Percentiles rank a stretch among this genome's conserved stretches.
These are phyloP conservation scores for Priocnemis perturbator DNA, from an alignment of 2,888 invertebrate species.

Conservation along the genomic window DNA sequence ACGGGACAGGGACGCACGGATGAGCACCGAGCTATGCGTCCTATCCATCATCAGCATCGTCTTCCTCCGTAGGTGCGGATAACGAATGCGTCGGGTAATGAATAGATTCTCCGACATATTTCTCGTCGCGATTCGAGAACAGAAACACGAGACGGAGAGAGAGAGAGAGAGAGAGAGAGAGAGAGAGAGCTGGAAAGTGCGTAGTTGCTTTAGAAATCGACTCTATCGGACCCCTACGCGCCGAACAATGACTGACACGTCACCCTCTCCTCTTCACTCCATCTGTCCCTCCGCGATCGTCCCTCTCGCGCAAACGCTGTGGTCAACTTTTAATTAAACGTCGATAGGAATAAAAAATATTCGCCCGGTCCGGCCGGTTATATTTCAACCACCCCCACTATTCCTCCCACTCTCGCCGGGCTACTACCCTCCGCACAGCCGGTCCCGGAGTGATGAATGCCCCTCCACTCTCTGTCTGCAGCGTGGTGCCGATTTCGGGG, in stretches of 20 bases:
- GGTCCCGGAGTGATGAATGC: conserved; percentile 52
- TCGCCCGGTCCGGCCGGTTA: conserved; percentile 42
- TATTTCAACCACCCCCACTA: conserved; percentile 49
- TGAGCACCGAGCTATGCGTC: not conserved
- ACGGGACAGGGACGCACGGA: not conserved
- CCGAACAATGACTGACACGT: not conserved
- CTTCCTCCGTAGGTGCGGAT: too few species aligned
- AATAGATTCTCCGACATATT: too few species aligned
- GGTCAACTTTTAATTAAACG: conserved; percentile 69
- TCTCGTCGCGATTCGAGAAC: too few species aligned
- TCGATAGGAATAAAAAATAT: conserved; percentile 61
- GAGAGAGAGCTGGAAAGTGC: not conserved
- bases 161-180: too few species aligned
- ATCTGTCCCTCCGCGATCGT: not conserved
- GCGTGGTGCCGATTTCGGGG: conserved; percentile 24
- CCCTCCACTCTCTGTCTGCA: conserved; percentile 38
- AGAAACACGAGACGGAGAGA: too few species aligned
- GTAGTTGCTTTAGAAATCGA: not conserved
- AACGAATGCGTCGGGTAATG: too few species aligned
- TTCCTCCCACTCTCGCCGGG: conserved; percentile 1
- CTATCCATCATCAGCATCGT: too few species aligned
- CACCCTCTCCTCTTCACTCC: not conserved
- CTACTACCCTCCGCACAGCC: conserved; percentile 29
- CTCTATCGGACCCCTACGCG: not conserved
- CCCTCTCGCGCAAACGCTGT: conserved; percentile 25